These are phyloP conservation scores for Carabus problematicus DNA, from an alignment of 2,888 invertebrate genomes.

Conservation along the genomic window DNA sequence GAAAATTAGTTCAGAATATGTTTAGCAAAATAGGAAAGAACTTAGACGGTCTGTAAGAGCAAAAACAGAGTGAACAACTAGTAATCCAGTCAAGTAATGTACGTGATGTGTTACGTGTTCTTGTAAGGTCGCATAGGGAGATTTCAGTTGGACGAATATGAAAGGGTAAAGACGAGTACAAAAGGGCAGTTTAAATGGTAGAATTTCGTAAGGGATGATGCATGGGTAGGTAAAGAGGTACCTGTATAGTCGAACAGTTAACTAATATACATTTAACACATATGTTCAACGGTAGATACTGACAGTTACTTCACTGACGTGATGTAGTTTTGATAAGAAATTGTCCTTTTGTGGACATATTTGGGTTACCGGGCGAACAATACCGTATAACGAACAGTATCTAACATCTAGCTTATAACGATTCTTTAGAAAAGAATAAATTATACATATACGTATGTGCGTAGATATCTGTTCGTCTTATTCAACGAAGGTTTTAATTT, in stretches of 20 bases:
- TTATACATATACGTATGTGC: slow-evolving; percentile 17
- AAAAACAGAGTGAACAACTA: neutral
- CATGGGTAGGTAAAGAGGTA: slow-evolving; percentile 49
- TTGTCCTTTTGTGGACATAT: slow-evolving; percentile 58
- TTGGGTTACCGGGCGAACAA: slow-evolving; percentile 57
- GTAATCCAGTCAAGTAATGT: slow-evolving; percentile 8
- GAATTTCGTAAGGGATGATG: slow-evolving; percentile 53
- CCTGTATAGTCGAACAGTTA: slow-evolving; percentile 44
- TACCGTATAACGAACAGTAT: slow-evolving; percentile 56
- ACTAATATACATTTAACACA: slow-evolving; percentile 20
- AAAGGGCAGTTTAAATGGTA: slow-evolving; percentile 54
- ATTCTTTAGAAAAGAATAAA: slow-evolving; percentile 31
- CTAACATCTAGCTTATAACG: slow-evolving; percentile 41
- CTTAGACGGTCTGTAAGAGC: too few relatives aligned
- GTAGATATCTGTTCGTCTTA: neutral
- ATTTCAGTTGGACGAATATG: slow-evolving; percentile 2
- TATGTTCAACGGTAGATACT: neutral
- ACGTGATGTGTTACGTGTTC: neutral
- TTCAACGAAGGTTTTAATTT: slow-evolving; percentile 6
- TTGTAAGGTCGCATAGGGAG: slow-evolving; percentile 2
- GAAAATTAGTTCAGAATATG: slow-evolving; percentile 1
- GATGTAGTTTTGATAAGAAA: slow-evolving; percentile 56
- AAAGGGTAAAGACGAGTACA: slow-evolving; percentile 51
- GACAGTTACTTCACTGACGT: slow-evolving; percentile 44
- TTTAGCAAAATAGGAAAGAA: neutral